These are phyloP conservation scores for Anolis carolinensis DNA, from an alignment of 2,113 vertebrate genomes.

Conservation along the genomic window DNA sequence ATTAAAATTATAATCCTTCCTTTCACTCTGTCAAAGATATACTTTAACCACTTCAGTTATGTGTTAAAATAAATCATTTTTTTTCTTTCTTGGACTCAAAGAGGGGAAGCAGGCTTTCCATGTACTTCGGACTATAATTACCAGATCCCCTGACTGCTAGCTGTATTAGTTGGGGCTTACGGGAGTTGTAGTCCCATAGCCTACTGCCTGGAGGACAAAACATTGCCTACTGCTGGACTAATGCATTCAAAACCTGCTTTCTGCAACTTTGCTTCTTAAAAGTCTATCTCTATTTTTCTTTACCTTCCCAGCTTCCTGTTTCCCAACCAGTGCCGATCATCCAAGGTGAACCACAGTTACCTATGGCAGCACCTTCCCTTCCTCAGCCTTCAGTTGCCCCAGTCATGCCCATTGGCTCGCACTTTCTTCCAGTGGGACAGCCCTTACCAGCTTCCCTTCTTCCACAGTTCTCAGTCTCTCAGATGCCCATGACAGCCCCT, in stretches of 20 bases:
- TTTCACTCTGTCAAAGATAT: slow-evolving; percentile 61
- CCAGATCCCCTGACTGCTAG: background rate
- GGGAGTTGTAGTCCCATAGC: background rate
- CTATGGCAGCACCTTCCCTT: slow-evolving; percentile 74
- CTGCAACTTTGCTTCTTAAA: slow-evolving; percentile 73
- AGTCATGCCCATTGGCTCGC: slow-evolving; percentile 75
- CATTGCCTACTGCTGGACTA: slow-evolving; percentile 34
- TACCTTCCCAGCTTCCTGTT: slow-evolving; percentile 84
- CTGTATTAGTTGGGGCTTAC: background rate
- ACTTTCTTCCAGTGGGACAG: slow-evolving; percentile 78
- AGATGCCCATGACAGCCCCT: slow-evolving; percentile 74
- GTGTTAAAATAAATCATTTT: slow-evolving; percentile 59
- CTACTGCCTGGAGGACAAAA: background rate
- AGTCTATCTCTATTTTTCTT: slow-evolving; percentile 79
- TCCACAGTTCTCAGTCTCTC: slow-evolving; percentile 76
- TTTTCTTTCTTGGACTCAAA: slow-evolving; percentile 71
- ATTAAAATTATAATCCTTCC: slow-evolving; percentile 45
- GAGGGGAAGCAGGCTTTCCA: background rate
- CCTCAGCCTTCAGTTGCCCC: slow-evolving; percentile 76
- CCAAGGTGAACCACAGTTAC: slow-evolving; percentile 80
- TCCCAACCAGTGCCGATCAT: slow-evolving; percentile 79
- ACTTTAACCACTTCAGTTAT: slow-evolving; percentile 45
- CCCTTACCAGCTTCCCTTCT: slow-evolving; percentile 72
- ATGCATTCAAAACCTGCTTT: slow-evolving; percentile 76
- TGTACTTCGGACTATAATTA: background rate